Percentiles rank a stretch among this genome's conserved stretches.
Conservation (phyloP, 2,113 vertebrate species). For the Calcarius ornatus region DNA sequence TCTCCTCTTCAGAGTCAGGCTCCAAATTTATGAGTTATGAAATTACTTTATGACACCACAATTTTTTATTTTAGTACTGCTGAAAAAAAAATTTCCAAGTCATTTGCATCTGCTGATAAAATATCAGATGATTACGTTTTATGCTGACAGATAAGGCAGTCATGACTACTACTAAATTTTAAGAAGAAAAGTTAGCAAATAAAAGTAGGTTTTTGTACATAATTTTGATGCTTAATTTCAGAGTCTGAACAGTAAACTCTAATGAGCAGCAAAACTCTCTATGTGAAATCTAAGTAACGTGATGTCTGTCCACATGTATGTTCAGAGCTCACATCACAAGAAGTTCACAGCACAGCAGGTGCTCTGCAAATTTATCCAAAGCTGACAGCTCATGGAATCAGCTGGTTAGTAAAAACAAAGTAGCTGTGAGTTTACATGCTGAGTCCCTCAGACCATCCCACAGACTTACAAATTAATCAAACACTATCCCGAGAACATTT, state of each 20-base stretch:
- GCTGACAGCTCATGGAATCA: not conserved
- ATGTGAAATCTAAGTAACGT: rapidly evolving
- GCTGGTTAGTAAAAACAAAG: not conserved
- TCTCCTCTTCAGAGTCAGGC: not conserved
- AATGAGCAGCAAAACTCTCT: not conserved
- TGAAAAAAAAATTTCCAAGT: not conserved
- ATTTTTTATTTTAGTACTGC: not conserved
- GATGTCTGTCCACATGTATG: not conserved
- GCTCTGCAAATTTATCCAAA: not conserved
- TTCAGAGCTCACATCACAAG: not conserved
- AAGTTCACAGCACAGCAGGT: not conserved
- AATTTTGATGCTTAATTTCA: not conserved
- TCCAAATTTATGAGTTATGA: not conserved
- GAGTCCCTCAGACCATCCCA: not conserved
- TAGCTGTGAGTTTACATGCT: rapidly evolving
- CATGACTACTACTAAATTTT: not conserved
- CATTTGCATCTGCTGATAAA: not conserved
- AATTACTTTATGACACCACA: not conserved
- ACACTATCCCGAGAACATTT: not conserved
- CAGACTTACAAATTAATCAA: not conserved
- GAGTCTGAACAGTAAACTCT: not conserved
- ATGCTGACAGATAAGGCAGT: not conserved
- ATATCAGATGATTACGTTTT: not conserved
- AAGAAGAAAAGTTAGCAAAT: not conserved
- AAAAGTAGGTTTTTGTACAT: not conserved